Conservation (phyloP, 2,113 vertebrate species). For the Thalassarche chlororhynchos region DNA sequence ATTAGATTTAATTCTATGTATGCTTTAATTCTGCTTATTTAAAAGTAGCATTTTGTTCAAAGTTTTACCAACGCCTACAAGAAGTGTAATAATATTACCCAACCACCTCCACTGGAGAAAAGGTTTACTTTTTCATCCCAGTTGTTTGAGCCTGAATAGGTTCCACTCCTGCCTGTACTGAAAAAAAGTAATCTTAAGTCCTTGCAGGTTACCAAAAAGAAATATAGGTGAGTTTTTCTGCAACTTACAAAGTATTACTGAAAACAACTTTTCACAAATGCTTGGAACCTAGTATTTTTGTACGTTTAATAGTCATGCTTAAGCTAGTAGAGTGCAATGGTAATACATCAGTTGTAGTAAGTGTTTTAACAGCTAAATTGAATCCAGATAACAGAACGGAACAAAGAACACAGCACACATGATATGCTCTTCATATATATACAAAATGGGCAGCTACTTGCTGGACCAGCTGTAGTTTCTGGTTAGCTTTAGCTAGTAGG, state of each 20-base stretch:
- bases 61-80: background rate
- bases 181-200: background rate
- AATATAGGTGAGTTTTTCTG: background rate
- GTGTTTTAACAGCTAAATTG: background rate
- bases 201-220: background rate
- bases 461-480: background rate
- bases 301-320: background rate
- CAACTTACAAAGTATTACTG: background rate
- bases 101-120: background rate
- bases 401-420: background rate
- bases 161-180: background rate
- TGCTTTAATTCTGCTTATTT: background rate
- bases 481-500: background rate
- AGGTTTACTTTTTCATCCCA: background rate
- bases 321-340: background rate
- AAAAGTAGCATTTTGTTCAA: background rate
- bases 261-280: background rate
- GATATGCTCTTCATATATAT: background rate
- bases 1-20: background rate
- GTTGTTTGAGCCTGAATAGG: background rate
- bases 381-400: background rate
- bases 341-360: background rate
- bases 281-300: background rate
- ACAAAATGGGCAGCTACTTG: background rate
- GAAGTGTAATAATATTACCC: background rate